Base-by-base conservation (phyloP, 2,888 invertebrate species). In the Drosophila limbata region DNA sequence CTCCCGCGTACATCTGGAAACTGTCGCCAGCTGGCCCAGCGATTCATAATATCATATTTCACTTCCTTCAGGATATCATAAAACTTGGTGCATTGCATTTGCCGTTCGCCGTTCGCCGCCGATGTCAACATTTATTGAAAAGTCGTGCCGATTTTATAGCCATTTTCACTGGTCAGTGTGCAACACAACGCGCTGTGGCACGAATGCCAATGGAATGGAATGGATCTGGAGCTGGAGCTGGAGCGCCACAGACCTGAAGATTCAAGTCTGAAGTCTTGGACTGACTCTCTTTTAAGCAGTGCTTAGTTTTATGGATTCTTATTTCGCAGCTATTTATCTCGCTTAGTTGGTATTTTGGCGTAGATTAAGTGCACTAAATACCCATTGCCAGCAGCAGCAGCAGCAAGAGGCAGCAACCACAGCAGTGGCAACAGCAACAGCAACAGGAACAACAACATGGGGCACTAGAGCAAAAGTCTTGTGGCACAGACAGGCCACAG, bases 121-220 rank as follows among this genome's bases (percentile, higher is more conserved):
- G 90, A 90, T 92, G 92, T 92, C 92, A 92, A 92, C 92, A 91
- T 92, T 92, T 92, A 92, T 92, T 92, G 92, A 92, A 91, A 92
- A 92, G 90, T 92, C 92, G 92, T 92, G 92, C 92, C 89, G 90
- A 91, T 90, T 92, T 92, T 91, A 91, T 91, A 88, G 91, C 90
- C 87, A 78, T 83, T 81, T 81, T 78, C 86, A 76, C 86, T 72
- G 69, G 61, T 57, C 71, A 63, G 50, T 44, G 51, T 69, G 57
- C 47, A 48, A 48, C 44, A 50, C 33, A 40, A 33, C 39, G 76
- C 67, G 69, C 33, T 70, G 69, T 69, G 72, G 72, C 56, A 56
- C 56, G 56, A 56, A 35, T 25, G 47, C 40, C 11, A 40, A 11
- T 67, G 62, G 64, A 55, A 52, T 60, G 25, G 25, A 25, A 1